Base-by-base conservation (phyloP, 2,113 vertebrate species). In the Cryptotis parvus region DNA sequence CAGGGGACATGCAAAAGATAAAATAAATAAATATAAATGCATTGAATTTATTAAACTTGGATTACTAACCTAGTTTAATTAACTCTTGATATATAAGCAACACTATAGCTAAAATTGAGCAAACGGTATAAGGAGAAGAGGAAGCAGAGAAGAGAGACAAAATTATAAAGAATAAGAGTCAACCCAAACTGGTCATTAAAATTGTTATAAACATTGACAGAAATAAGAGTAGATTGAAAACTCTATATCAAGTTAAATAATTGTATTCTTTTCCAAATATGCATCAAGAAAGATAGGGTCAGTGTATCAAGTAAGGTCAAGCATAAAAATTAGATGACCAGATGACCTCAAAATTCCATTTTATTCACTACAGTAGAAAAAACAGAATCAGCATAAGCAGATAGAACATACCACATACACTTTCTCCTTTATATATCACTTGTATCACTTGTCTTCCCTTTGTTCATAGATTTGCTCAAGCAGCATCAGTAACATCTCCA, bases 331-430 rank as follows among this genome's bases (percentile, higher is more conserved):
- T 22, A 6, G 6, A 33, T 63, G 27, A 9, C 94, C 92, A 83
- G 6, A 33, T 63, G 27, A 9, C 94, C 92, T 80, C 39, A 78
- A 20, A n/a, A 61, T 75, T 90, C 80, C 29, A 72, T 66, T 89
- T 90, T 45, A 89, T 81, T 82, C 58, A 74, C 35, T 90, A 95
- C 84, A 29, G 26, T 58, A 82, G 9, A 15, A 41, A 93, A 96
- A 94, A 95, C 93, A 79, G 37, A 68, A 95, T 94, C 90, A 94
- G 43, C 90, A 61, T 61, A 61, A 61, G 8, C 7, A 61, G 58
- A 26, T 61, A 20, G 2, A 20, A 61, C 58, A 61, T 26, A 61
- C 8, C 58, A 61, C 18, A 61, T 26, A 61, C 20, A 24, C 15
- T 61, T 61, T 61, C 8, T 16, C 58, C 20, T 61, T 61, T 8